Evolutionary conservation across 2,797 vertebrate genomes (phyloP), one percentile per base, ranked within the genome.

Genomic region (Galago senegalensis): DNA sequence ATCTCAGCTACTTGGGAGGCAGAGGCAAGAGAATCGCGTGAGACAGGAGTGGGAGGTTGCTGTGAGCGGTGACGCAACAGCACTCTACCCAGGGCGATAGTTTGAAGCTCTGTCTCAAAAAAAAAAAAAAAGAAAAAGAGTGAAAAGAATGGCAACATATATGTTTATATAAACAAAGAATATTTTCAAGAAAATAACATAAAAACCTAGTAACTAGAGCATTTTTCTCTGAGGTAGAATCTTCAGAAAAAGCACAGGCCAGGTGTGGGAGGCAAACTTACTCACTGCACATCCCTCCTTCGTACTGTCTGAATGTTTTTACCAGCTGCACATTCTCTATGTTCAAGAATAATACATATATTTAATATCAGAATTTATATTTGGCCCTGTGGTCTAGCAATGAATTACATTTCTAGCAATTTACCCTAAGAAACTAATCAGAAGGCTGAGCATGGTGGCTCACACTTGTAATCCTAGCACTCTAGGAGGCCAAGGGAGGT

Each of bases 131-230:
- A n/a, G n/a, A 56, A 72, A 72, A 0, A 89, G 21, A 1, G 0
- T 7, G 43, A 70, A 13, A 46, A 94, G 20, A 91, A 81, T 25
- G 92, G 77, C 85, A 95, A 84, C 29, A 90, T 16, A 31, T 58
- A 75, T 21, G 69, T 93, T 95, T 93, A 94, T 49, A 58, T 61
- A 93, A 87, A 95, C 80, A 88, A 1, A 84, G 49, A n/a, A 0
- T 69, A 72, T 79, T 94, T 94, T 56, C 81, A 29, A 80, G 65
- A 27, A 94, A 96, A 94, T 23, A 87, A 87, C 23, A 81, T 72
- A 86, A 18, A 77, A 79, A 60, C 53, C 11, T 8, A 86, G 60
- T 67, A 67, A 86, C 4, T 53, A 53, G 49, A 14, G 65, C 40
- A 31, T 53, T 96, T 17, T 37, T 29, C 53, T 82, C 69, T 18